Conservation (phyloP, 35 echinoderm and acorn worm genomes). For the Ophioderma brevispina region DNA sequence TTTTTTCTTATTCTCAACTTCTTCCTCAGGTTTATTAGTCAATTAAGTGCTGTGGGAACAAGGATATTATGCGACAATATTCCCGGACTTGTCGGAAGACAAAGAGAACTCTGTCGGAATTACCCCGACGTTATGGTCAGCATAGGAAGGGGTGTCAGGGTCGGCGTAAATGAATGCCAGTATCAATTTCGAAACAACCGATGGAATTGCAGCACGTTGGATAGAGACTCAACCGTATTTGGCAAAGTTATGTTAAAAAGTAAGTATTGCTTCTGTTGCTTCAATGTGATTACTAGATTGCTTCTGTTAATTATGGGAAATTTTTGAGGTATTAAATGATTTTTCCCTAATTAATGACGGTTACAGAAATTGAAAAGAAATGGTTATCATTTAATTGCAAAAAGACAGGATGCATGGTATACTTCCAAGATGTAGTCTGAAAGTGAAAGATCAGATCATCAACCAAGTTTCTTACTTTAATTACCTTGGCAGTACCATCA, state of each 20-base stretch:
- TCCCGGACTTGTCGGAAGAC: conserved; percentile 83
- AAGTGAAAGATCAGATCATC: no score
- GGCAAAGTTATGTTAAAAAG: conserved; percentile 88
- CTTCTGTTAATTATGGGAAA: no score
- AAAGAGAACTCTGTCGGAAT: conserved; percentile 81
- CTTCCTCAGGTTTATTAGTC: conserved; percentile 85
- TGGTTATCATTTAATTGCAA: no score
- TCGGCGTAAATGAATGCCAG: conserved; percentile 88
- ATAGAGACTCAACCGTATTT: conserved; percentile 86
- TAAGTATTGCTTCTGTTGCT: conserved; percentile 30
- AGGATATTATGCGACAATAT: conserved; percentile 89
- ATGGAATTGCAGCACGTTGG: conserved; percentile 91
- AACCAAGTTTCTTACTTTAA: no score
- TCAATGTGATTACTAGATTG: no score
- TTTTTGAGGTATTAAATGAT: no score
- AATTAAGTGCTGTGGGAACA: conserved; percentile 76
- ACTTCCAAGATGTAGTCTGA: no score
- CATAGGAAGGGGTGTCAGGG: conserved; percentile 70
- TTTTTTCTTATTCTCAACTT: no score
- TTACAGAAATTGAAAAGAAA: no score
- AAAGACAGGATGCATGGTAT: no score
- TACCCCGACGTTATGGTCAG: conserved; percentile 94
- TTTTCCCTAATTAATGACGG: no score
- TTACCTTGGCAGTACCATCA: no score
- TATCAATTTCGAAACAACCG: conserved; percentile 73